Evolutionary conservation across 2,888 invertebrate genomes (phyloP).

Genomic region (Augochlorella aurata): DNA sequence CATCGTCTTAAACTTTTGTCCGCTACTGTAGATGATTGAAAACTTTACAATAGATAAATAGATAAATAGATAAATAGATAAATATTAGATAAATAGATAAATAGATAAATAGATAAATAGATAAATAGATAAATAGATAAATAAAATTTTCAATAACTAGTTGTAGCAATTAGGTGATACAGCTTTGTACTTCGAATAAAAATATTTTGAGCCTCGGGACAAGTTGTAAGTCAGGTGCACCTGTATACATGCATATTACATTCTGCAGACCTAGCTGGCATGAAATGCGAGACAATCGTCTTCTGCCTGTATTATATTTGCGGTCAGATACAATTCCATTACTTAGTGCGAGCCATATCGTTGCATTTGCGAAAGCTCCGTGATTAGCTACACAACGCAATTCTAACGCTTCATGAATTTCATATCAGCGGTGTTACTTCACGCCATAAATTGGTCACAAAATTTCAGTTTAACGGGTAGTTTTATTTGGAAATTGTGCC

Average conservation of each 20-base stretch:
- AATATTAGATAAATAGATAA: too few species aligned
- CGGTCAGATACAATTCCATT: conserved; percentile 42
- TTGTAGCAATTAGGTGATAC: not conserved
- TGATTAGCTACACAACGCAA: conserved; percentile 12
- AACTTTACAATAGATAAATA: too few species aligned
- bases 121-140: too few species aligned
- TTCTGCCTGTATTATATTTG: conserved; percentile 18
- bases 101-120: too few species aligned
- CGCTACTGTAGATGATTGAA: too few species aligned
- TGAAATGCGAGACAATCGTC: conserved; percentile 43
- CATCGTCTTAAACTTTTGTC: too few species aligned
- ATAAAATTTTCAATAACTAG: not conserved
- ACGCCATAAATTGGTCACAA: not conserved
- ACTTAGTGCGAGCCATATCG: conserved; percentile 25
- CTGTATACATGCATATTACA: conserved; percentile 23
- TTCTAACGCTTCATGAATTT: conserved; percentile 7
- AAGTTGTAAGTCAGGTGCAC: not conserved
- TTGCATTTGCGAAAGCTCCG: conserved; percentile 33
- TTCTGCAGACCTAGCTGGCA: not conserved
- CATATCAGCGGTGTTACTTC: conserved; percentile 11
- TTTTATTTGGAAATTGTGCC: not conserved
- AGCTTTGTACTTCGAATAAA: not conserved
- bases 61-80: too few species aligned
- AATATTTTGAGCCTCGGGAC: not conserved
- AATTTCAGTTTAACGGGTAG: not conserved